Base-by-base conservation (phyloP, 2,888 invertebrate species). In the Aproaerema taeniolella region DNA sequence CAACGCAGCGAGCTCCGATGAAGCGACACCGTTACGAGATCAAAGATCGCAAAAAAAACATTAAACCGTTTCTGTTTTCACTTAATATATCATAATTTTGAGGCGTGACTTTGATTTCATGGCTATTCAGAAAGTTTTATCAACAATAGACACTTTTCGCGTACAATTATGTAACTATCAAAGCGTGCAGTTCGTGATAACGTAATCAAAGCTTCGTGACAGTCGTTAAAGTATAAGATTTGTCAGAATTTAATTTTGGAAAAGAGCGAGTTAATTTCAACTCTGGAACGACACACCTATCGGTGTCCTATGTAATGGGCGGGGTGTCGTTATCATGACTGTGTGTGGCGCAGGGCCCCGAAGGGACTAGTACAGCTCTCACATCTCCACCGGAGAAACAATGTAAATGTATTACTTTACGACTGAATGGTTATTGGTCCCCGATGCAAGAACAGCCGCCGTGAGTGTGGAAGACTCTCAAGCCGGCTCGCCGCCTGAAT, bases 21-120 rank as follows among this genome's bases (percentile, higher is more conserved):
- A n/a, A n/a, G n/a, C n/a, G n/a, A n/a, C 67, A 81, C 81, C 79
- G 82, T 82, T 81, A 76, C 56, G 58, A 61, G 61, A 72, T 67
- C 68, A 76, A 75, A 74, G 26, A 20, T 6, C 65, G 63, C 67
- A 73, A 71, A 76, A 78, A 75, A 80, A 79, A 52, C 60, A 60
- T 59, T 55, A 69, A 74, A 73, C 76, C 76, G 76, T 80, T 78
- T 77, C 73, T 78, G 70, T 79, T 78, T n/a, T 78, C 69, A 79
- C 73, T 78, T 71, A 71, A 68, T 67, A 69, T 73, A 79, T 72
- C 67, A 67, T 71, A 64, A 70, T 72, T 70, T 72, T 60, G 62
- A 72, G 68, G 74, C 74, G 71, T 75, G 71, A 75, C 69, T 72
- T 69, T 64, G 66, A 74, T 75, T 79, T 78, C 71, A 73, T 66